A percentile compares a stretch with the other conserved stretches of the same genome.
These are phyloP conservation scores for Drosophila ochracea DNA, from an alignment of 2,888 invertebrate genomes.

Conservation along the genomic window DNA sequence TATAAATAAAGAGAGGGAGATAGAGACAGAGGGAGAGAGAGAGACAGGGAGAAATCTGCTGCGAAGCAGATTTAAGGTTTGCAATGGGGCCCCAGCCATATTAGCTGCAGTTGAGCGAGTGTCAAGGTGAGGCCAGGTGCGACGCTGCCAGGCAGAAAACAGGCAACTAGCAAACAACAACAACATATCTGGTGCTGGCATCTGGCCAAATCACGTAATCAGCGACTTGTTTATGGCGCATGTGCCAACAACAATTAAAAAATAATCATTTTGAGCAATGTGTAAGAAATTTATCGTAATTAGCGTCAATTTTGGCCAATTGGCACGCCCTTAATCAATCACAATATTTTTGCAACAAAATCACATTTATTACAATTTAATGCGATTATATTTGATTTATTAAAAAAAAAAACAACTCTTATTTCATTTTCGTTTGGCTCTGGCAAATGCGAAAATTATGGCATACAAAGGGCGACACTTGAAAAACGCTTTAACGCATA, in stretches of 20 bases:
- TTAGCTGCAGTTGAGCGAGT: slow-evolving; percentile 80
- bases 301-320: slow-evolving; percentile 62
- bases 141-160: slow-evolving; percentile 69
- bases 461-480: slow-evolving; percentile 62
- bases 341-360: slow-evolving; percentile 31
- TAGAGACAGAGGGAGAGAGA: background rate
- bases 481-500: slow-evolving; percentile 39
- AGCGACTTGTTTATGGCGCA: slow-evolving; percentile 76
- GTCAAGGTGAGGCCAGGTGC: slow-evolving; percentile 79
- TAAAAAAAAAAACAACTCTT: slow-evolving; percentile 1
- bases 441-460: slow-evolving; percentile 60
- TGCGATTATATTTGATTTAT: slow-evolving; percentile 39
- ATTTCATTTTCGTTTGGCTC: background rate
- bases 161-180: slow-evolving; percentile 50
- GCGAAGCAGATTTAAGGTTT: slow-evolving; percentile 24
- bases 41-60: background rate
- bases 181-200: slow-evolving; percentile 59
- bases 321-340: slow-evolving; percentile 3
- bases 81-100: slow-evolving; percentile 49
- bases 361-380: slow-evolving; percentile 23
- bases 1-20: background rate
- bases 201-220: slow-evolving; percentile 81
- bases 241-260: slow-evolving; percentile 63
- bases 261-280: slow-evolving; percentile 12
- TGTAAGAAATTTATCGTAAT: slow-evolving; percentile 72